phyloP scores from a whole-genome alignment of 2,113 vertebrate species.

The Apodemus sylvaticus region DNA sequence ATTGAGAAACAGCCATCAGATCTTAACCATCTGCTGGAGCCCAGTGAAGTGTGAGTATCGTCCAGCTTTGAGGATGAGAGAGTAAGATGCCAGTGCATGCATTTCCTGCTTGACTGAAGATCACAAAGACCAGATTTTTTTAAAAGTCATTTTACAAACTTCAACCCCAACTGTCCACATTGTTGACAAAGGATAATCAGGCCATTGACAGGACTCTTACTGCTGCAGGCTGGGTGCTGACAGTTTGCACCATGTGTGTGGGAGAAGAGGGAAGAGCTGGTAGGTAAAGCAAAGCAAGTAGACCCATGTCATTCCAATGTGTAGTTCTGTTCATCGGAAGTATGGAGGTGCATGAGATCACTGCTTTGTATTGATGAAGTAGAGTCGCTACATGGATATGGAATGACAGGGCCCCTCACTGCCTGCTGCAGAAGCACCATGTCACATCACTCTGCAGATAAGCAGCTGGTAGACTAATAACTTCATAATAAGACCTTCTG shows the following conservation, averaged over 20 bases:
- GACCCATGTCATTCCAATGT: background rate
- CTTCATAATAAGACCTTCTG: background rate
- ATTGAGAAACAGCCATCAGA: background rate
- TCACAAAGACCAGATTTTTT: background rate
- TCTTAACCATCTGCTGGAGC: background rate
- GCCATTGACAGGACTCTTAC: background rate
- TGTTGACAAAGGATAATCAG: background rate
- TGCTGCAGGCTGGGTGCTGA: too few species aligned
- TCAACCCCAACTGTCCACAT: fast-evolving
- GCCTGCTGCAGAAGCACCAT: fast-evolving
- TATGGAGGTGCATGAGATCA: too few species aligned
- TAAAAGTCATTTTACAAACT: background rate
- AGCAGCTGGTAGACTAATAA: too few species aligned
- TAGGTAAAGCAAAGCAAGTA: background rate
- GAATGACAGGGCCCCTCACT: fast-evolving
- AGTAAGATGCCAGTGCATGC: fast-evolving
- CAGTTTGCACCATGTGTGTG: too few species aligned
- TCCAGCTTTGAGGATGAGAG: background rate
- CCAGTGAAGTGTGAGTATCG: background rate
- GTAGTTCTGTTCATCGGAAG: background rate
- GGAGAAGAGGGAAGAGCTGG: too few species aligned
- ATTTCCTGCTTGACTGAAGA: background rate
- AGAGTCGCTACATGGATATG: too few species aligned
- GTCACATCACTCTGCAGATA: background rate
- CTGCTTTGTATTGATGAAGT: fast-evolving